These are phyloP conservation scores for Neocrepidodera transversa DNA, from an alignment of 2,888 invertebrate species.

Conservation along the genomic window DNA sequence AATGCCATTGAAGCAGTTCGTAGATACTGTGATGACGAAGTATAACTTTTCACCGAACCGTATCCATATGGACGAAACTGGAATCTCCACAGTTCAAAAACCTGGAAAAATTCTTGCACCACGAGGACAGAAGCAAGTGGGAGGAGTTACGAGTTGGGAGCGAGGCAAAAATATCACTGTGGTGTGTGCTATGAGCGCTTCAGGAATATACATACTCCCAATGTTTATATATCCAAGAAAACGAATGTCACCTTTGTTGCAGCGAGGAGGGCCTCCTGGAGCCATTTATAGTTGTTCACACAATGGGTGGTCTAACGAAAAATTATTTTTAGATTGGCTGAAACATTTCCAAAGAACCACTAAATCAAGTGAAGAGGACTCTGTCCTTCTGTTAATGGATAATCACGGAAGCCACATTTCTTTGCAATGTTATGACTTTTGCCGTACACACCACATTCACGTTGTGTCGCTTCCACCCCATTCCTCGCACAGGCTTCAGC, in stretches of 20 bases:
- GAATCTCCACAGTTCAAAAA: conserved; percentile 54
- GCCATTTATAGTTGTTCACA: conserved; percentile 41
- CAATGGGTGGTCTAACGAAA: neutral
- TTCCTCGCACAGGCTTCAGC: conserved; percentile 38
- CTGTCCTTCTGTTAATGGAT: conserved; percentile 49
- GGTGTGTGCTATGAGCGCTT: conserved; percentile 57
- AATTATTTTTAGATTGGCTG: conserved; percentile 11
- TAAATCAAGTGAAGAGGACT: conserved; percentile 41
- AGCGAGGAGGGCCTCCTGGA: conserved; percentile 56
- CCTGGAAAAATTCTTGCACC: conserved; percentile 54
- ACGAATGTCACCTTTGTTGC: conserved; percentile 54
- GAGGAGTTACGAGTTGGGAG: conserved; percentile 56
- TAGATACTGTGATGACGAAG: too few species aligned
- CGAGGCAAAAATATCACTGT: conserved; percentile 57
- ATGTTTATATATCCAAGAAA: conserved; percentile 61
- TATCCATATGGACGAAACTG: neutral
- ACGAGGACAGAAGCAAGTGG: conserved; percentile 57
- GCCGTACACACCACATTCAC: conserved; percentile 37
- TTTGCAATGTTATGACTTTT: conserved; percentile 44
- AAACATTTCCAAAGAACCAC: neutral
- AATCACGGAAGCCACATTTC: conserved; percentile 49
- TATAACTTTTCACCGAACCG: too few species aligned
- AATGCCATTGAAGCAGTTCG: too few species aligned
- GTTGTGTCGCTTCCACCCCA: conserved; percentile 39
- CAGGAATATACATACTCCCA: conserved; percentile 57